These are phyloP conservation scores for Andrena marginata DNA, from an alignment of 2,888 invertebrate species.

Conservation along the genomic window DNA sequence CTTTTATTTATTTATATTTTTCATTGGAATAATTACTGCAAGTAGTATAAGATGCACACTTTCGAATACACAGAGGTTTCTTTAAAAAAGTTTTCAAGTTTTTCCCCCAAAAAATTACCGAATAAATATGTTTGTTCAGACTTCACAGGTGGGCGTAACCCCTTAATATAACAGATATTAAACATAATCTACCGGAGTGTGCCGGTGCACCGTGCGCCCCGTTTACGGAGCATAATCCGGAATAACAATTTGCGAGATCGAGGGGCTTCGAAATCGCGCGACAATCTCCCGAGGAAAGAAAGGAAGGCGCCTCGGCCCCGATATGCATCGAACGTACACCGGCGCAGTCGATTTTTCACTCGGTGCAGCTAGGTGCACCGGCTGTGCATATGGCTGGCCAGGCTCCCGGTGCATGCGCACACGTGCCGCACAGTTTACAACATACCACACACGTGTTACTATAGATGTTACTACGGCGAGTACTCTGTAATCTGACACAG, in stretches of 20 bases:
- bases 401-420: constrained; percentile 42
- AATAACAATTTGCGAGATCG: constrained; percentile 2
- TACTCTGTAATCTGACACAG: constrained; percentile 68
- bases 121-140: too few species aligned
- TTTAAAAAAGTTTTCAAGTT: too few species aligned
- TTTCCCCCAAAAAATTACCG: too few species aligned
- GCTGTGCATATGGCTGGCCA: constrained; percentile 13
- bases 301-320: constrained; percentile 7
- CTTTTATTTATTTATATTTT: too few species aligned
- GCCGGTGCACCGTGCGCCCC: neutral
- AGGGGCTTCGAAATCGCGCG: neutral
- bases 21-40: too few species aligned
- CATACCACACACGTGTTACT: constrained; percentile 67
- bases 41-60: too few species aligned
- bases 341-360: constrained; percentile 5
- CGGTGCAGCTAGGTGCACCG: constrained; percentile 7
- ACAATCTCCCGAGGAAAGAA: neutral
- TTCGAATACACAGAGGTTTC: too few species aligned
- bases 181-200: too few species aligned
- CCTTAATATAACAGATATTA: too few species aligned
- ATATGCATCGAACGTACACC: constrained; percentile 34
- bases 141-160: too few species aligned
- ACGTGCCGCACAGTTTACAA: constrained; percentile 52
- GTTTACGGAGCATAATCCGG: neutral
- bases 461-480: constrained; percentile 70